phyloP scores from a whole-genome alignment of 2,113 vertebrate genomes.

The Macquaria australasica region DNA sequence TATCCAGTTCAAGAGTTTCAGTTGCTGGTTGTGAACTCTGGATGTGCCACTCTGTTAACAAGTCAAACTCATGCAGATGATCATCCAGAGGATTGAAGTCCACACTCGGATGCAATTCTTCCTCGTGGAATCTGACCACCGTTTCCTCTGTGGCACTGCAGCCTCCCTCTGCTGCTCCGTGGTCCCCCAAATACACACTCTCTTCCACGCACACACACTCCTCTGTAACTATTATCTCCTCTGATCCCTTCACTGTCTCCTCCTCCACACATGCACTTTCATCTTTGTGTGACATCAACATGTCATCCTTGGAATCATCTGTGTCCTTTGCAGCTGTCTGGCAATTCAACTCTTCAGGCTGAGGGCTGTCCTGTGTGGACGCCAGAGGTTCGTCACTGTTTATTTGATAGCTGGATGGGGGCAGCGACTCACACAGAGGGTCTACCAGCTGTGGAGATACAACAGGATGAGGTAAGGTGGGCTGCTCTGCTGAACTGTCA shows the following conservation, averaged over 20 bases:
- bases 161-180: background rate
- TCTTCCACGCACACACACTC: background rate
- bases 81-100: background rate
- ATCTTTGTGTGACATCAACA: background rate
- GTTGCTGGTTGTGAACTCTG: background rate
- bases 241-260: background rate
- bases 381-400: slow-evolving; percentile 9
- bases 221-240: background rate
- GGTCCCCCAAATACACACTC: background rate
- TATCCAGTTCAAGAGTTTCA: background rate
- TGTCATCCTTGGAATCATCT: background rate
- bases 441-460: background rate
- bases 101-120: background rate
- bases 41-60: background rate
- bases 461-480: background rate
- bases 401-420: background rate
- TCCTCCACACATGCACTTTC: background rate
- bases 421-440: background rate
- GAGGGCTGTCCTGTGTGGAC: background rate
- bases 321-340: background rate
- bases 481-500: background rate
- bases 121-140: background rate
- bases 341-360: background rate
- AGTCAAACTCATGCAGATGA: background rate
- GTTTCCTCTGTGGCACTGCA: background rate